Evolutionary conservation across 2,888 invertebrate genomes (phyloP).

Genomic region (Calliphora vomitoria): DNA sequence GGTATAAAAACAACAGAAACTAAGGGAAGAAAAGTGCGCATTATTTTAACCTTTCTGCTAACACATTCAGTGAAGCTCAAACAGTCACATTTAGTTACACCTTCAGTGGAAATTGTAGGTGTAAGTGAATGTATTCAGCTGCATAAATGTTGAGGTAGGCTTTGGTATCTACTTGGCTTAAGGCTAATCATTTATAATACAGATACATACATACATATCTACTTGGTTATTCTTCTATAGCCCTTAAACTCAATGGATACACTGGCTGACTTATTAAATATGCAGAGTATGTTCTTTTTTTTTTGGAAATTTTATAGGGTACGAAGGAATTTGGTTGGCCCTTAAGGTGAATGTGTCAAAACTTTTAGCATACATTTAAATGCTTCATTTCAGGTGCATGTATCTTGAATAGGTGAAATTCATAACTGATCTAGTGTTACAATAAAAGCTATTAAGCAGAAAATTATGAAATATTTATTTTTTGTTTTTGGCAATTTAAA

Average conservation of each 20-base stretch:
- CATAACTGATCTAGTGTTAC: background rate
- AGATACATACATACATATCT: background rate
- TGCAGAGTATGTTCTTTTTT: conserved; percentile 45
- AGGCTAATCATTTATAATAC: conserved; percentile 35
- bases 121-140: background rate
- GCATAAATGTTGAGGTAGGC: conserved; percentile 27
- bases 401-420: conserved; percentile 37
- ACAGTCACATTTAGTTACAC: background rate
- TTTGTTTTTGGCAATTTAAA: background rate
- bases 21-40: conserved; percentile 27
- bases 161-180: conserved; percentile 42
- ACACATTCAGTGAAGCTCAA: conserved; percentile 18
- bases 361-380: conserved; percentile 8
- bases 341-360: conserved; percentile 52
- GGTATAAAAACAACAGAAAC: background rate
- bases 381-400: background rate
- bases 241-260: background rate
- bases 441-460: background rate
- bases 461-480: background rate
- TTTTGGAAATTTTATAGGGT: conserved; percentile 26
- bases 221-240: background rate
- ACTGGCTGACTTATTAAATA: conserved; percentile 42
- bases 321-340: conserved; percentile 39
- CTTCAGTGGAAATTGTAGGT: background rate
- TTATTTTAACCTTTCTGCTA: conserved; percentile 36